Conservation (phyloP, 2,888 invertebrate species). For the Nymphalis c-album region DNA sequence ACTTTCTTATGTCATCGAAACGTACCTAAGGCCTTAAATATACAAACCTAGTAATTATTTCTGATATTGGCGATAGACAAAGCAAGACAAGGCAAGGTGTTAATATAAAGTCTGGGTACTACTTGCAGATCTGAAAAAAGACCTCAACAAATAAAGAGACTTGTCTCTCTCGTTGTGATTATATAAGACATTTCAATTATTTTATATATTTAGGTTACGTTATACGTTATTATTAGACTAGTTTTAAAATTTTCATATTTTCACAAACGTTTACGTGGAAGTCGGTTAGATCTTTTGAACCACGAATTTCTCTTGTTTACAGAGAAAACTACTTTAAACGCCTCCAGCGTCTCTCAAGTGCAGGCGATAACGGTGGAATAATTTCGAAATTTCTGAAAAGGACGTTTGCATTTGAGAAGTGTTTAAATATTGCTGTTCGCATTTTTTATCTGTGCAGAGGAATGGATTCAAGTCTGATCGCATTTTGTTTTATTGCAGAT, state of each 20-base stretch:
- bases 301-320: slow-evolving; percentile 18
- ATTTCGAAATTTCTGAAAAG: not conserved
- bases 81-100: too few species aligned
- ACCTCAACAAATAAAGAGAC: not conserved
- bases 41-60: too few species aligned
- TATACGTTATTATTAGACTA: not conserved
- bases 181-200: too few species aligned
- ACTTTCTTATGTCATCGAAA: too few species aligned
- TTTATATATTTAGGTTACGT: too few species aligned
- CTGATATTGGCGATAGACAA: too few species aligned
- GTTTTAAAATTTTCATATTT: slow-evolving; percentile 9
- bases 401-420: not conserved
- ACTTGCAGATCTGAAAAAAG: too few species aligned
- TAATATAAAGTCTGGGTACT: too few species aligned
- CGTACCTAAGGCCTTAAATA: too few species aligned
- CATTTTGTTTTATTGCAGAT: too few species aligned
- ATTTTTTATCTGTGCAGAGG: not conserved
- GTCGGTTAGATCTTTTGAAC: slow-evolving; percentile 9
- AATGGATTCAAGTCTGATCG: not conserved
- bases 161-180: not conserved
- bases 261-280: not conserved
- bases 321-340: slow-evolving; percentile 18
- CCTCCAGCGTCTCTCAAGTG: slow-evolving; percentile 11
- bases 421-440: not conserved
- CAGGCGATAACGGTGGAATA: slow-evolving; percentile 11